A percentile compares a stretch with the other conserved stretches of the same genome.
Evolutionary conservation across 2,113 vertebrate genomes (phyloP).

Genomic region (Lonchura striata): DNA sequence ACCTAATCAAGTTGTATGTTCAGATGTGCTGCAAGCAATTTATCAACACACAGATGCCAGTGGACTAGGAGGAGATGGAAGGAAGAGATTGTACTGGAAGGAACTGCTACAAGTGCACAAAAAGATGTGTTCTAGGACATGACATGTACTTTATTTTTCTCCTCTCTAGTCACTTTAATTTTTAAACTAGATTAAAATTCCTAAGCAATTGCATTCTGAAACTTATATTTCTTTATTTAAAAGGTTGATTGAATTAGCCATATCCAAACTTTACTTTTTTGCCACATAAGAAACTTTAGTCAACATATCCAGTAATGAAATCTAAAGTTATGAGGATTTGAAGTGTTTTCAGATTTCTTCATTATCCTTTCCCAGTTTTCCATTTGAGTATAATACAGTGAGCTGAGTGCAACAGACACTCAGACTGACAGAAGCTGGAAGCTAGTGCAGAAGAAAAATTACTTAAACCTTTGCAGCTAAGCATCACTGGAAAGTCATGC

Average conservation of each 20-base stretch:
- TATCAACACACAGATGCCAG: background rate
- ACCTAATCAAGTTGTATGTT: background rate
- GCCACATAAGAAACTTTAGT: background rate
- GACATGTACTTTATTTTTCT: background rate
- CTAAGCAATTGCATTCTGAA: background rate
- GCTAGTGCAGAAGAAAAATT: background rate
- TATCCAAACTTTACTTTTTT: background rate
- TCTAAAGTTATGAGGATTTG: background rate
- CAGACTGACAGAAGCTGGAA: background rate
- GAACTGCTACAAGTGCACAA: background rate
- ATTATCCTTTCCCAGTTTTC: background rate
- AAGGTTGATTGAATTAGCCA: background rate
- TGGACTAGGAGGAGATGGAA: background rate
- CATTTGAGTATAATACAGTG: background rate
- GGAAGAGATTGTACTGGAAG: background rate
- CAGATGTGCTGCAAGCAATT: background rate
- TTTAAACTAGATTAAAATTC: background rate
- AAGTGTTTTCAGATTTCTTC: background rate
- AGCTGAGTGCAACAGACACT: background rate
- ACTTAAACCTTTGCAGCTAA: background rate
- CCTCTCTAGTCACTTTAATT: background rate
- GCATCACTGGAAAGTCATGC: fast-evolving
- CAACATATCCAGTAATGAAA: background rate
- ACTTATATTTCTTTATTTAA: too few relatives aligned
- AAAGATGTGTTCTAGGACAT: background rate